Evolutionary conservation across 1,140 invertebrate species (phyloP), one percentile per base, ranked within the genome.

Genomic region (Drosophila cardini): DNA sequence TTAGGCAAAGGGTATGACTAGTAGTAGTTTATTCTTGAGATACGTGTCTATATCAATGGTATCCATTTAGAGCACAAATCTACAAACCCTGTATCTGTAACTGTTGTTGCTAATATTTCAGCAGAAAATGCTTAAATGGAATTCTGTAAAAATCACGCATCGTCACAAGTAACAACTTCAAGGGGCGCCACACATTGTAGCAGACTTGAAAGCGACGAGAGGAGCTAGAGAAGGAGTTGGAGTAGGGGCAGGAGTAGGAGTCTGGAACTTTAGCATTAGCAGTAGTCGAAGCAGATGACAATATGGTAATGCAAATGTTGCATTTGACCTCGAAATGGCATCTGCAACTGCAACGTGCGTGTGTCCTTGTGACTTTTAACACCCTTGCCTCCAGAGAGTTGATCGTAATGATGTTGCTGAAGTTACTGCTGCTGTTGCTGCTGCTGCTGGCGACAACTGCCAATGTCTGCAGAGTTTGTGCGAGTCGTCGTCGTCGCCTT

Each of bases 281-380:
- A 53, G 63, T 26, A n/a, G 48, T 26, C n/a, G 5, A 46, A 16
- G 61, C 63, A 65, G 64, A 63, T 72, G 72, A 42, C 70, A 83
- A 50, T 50, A 53, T 36, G 46, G 30, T 11, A 76, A 46, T 72
- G 46, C 75, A 42, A 58, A 65, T 70, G 67, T 62, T 70, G 34
- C 45, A 53, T 65, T 68, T 68, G 70, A 72, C 70, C 70, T 72
- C 70, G 70, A 58, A 10, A 30, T 58, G 42, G 16, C 56, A 65
- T 18, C 46, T 72, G 36, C 45, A 36, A 34, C 45, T 58, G 65
- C 50, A 61, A 52, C 34, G 50, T 68, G 43, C 73, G 52, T 76
- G 77, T 89, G 84, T 87, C 83, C 84, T 87, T 89, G 84, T 87
- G 84, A 84, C 67, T 89, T 87, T 87, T 83, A 89, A 89, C 83